A percentile compares a stretch with the other conserved stretches of the same genome.
Conservation (phyloP, 1,140 invertebrate species). For the Cotesia vestalis region DNA sequence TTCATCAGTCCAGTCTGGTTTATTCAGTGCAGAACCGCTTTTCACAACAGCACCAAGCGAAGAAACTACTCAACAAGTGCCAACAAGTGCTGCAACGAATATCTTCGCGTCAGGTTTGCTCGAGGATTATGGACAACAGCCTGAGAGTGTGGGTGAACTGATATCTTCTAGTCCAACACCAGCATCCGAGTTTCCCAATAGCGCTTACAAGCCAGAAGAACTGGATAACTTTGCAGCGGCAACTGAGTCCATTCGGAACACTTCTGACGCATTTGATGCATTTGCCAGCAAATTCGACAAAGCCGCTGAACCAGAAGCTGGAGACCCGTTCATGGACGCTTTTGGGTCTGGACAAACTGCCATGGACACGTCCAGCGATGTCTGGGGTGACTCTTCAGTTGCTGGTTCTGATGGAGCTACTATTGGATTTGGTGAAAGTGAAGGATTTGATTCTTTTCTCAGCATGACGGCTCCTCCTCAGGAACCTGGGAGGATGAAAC, state of each 20-base stretch:
- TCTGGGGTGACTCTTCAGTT: conserved; percentile 69
- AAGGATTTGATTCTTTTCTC: conserved; percentile 85
- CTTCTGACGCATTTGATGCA: conserved; percentile 78
- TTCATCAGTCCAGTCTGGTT: conserved; percentile 16
- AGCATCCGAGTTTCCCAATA: conserved; percentile 51
- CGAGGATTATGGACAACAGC: conserved; percentile 49
- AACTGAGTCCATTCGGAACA: conserved; percentile 61
- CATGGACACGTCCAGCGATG: conserved; percentile 66
- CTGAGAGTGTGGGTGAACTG: conserved; percentile 31
- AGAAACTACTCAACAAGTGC: conserved; percentile 22
- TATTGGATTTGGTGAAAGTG: conserved; percentile 75
- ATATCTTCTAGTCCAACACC: conserved; percentile 47
- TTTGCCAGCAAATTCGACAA: conserved; percentile 88
- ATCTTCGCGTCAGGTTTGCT: conserved; percentile 51
- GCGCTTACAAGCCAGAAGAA: conserved; percentile 46
- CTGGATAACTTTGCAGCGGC: conserved; percentile 54
- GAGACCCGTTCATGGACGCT: conserved; percentile 68
- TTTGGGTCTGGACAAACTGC: conserved; percentile 62
- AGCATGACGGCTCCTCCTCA: conserved; percentile 78
- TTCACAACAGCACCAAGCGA: conserved; percentile 13
- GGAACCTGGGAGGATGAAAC: conserved; percentile 67
- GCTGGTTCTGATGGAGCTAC: conserved; percentile 57
- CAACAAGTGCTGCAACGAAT: conserved; percentile 34
- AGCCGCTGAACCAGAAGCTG: conserved; percentile 66
- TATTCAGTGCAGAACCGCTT: conserved; percentile 27